Base-by-base conservation (phyloP, 2,888 invertebrate species). In the Standfussiana lucernea region DNA sequence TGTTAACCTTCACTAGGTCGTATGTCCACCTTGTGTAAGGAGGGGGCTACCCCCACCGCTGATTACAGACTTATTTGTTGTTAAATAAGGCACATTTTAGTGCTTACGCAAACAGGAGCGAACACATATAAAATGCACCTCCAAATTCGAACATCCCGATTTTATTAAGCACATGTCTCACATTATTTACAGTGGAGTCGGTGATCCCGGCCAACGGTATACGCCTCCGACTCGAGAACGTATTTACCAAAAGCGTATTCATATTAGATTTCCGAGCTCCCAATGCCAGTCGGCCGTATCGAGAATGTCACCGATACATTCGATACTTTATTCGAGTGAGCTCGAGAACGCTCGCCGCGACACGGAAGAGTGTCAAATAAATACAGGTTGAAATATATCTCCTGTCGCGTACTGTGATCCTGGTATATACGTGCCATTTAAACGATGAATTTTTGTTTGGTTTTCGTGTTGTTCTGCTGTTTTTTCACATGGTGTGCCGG, bases 191-290 rank as follows among this genome's bases (percentile, higher is more conserved):
- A 88, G 85, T 74, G 89, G 90, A 92, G 90, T 90, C 90, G 88
- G 90, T 91, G 92, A 91, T 91, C 91, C 90, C 88, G 77, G 75
- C 86, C 93, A 93, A 92, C 92, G 91, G 93, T 91, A 92, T 86
- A 90, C 90, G 91, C 93, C 89, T 89, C 82, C 93, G 90, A 89
- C 92, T 91, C 86, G 88, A 90, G 86, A 90, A 89, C 90, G 92
- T 94, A 94, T 95, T 95, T 92, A 92, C 95, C 95, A 93, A 95
- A 95, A 95, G 90, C 93, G 95, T 95, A 96, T 96, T 95, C 96
- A 96, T 96, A 96, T 96, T 96, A 95, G 95, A 95, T 96, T 95
- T 94, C 93, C 94, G 93, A 94, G 93, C 93, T 92, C 91, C 92
- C 94, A 94, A 94, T 93, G 94, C 91, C 94, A 92, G 89, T 89